Conservation (phyloP, 2,888 invertebrate species). For the Salticus scenicus region DNA sequence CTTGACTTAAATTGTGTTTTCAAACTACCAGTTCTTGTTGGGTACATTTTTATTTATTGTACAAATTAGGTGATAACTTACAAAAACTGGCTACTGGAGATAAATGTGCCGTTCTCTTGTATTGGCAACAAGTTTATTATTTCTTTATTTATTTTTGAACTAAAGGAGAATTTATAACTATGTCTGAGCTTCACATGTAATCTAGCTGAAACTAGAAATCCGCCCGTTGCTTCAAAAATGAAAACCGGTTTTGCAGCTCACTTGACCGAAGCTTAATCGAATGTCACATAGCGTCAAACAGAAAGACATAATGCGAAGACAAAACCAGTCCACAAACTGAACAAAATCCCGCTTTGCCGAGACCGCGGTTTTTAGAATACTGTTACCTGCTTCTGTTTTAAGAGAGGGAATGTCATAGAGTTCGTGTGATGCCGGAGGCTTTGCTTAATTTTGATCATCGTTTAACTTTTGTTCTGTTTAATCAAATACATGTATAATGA, state of each 20-base stretch:
- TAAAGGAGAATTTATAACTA: not conserved
- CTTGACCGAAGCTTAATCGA: constrained; percentile 51
- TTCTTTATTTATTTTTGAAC: no score
- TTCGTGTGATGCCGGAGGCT: not conserved
- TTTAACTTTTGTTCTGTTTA: not conserved
- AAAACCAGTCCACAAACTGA: constrained; percentile 9
- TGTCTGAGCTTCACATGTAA: not conserved
- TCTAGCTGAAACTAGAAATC: not conserved
- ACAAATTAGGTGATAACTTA: no score
- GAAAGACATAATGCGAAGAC: constrained; percentile 25
- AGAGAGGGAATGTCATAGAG: constrained; percentile 4
- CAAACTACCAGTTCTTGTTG: no score
- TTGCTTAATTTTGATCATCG: not conserved
- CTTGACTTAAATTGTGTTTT: no score
- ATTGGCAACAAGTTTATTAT: no score
- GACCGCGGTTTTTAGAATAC: constrained; percentile 4
- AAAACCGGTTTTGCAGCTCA: constrained; percentile 57
- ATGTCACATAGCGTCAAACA: constrained; percentile 56
- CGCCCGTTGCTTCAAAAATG: not conserved
- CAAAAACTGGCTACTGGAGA: no score
- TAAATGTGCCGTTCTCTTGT: no score
- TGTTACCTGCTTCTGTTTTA: constrained; percentile 14
- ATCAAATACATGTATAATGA: no score
- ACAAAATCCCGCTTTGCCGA: not conserved
- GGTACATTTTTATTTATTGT: no score